Conservation (phyloP, 2,797 vertebrate genomes). For the Urophycis tenuis region DNA sequence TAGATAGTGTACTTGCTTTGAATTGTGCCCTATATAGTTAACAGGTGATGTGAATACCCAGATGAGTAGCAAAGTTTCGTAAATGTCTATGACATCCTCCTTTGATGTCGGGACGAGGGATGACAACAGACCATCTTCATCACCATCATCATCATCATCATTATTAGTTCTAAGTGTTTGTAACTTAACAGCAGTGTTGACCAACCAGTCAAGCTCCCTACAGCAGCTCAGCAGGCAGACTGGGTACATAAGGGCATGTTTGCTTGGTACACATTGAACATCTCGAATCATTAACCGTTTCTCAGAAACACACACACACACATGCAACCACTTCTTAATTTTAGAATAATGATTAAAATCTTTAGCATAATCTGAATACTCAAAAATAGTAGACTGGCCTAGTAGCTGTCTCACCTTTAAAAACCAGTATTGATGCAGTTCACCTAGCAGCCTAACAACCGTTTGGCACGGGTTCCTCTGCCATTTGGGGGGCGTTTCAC, state of each 20-base stretch:
- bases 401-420: too few species aligned
- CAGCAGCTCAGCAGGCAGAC: neutral
- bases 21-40: too few species aligned
- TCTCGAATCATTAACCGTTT: slow-evolving; percentile 27
- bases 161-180: neutral
- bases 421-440: neutral
- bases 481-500: too few species aligned
- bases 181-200: neutral
- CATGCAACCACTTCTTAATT: neutral
- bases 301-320: neutral
- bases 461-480: neutral
- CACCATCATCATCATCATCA: neutral
- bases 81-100: neutral
- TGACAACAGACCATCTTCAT: neutral
- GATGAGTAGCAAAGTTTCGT: too few species aligned
- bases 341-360: neutral
- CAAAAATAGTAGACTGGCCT: neutral
- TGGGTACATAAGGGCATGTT: slow-evolving; percentile 14
- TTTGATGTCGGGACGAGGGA: neutral
- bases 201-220: neutral
- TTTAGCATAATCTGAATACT: neutral
- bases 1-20: too few species aligned
- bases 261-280: slow-evolving; percentile 18
- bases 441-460: neutral
- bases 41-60: too few species aligned